Conservation (phyloP, 2,797 vertebrate species). For the Pangasius macronema region DNA sequence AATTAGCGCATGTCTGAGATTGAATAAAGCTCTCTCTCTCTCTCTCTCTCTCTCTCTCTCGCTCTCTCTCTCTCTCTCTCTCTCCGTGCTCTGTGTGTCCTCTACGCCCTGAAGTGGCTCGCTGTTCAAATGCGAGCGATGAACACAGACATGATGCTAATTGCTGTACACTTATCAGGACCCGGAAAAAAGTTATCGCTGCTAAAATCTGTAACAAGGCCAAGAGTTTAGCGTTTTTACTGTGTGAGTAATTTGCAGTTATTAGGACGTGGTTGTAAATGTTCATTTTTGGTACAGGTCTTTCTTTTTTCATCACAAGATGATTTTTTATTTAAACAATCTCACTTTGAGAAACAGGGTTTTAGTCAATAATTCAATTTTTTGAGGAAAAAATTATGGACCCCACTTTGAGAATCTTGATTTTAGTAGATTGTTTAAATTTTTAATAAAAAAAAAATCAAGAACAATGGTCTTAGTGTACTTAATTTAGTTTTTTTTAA, state of each 20-base stretch:
- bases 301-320: background rate
- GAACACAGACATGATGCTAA: constrained; percentile 28
- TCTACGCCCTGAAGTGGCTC: constrained; percentile 26
- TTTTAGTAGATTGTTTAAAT: background rate
- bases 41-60: constrained; percentile 9
- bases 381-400: background rate
- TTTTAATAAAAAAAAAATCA: background rate
- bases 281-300: background rate
- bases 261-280: background rate
- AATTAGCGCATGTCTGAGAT: constrained; percentile 27
- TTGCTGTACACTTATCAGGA: constrained; percentile 17
- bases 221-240: background rate
- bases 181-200: background rate
- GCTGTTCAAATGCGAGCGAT: constrained; percentile 31
- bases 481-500: background rate
- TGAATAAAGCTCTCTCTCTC: constrained; percentile 15
- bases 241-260: background rate
- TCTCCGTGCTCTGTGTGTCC: background rate
- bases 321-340: background rate
- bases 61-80: too few species aligned
- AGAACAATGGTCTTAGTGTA: background rate
- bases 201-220: background rate
- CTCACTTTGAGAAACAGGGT: background rate
- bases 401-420: background rate
- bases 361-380: background rate